Evolutionary conservation across 2,797 vertebrate genomes (phyloP), one percentile per base, ranked within the genome.

Genomic region (Melanotaenia trifasciata): DNA sequence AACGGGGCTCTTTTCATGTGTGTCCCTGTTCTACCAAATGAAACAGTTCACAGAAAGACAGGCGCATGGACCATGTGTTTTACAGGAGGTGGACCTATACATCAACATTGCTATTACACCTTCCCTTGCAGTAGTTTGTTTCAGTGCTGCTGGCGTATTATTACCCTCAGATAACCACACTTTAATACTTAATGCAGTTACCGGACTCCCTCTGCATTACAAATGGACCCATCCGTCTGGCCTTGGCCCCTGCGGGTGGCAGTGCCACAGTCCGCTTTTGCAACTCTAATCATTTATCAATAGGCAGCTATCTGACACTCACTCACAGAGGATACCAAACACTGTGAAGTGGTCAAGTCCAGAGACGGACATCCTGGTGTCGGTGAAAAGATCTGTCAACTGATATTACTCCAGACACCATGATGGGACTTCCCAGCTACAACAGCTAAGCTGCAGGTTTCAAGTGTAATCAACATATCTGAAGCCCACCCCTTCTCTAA

Each of bases 141-240:
- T 66, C 81, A 58, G 73, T 82, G 85, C 87, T 87, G 68, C 84
- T 81, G 88, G 91, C 85, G 36, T 83, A 74, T 79, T 80, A 88
- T 91, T 92, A 91, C 88, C 87, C 78, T 69, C 77, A 87, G 92
- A 92, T 87, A 93, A 93, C 92, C 92, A 92, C 90, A 80, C 85
- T 87, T 94, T 81, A 94, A 94, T 94, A 94, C 92, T 94, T 94
- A 94, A 94, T 94, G 92, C 81, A 76, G 88, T 90, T 68, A 67
- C 72, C 78, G 84, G 83, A 70, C 67, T 77, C 86, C 88, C 86
- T 85, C 91, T 92, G 91, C 91, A 93, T 94, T 85, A 88, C 91
- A 90, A 92, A 93, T 92, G 81, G 84, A 82, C 78, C 83, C 85
- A 93, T 93, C 89, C 66, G 69, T 93, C 93, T 93, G 79, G 74